Base-by-base conservation (phyloP, 2,113 vertebrate genomes). In the Gobius niger region DNA sequence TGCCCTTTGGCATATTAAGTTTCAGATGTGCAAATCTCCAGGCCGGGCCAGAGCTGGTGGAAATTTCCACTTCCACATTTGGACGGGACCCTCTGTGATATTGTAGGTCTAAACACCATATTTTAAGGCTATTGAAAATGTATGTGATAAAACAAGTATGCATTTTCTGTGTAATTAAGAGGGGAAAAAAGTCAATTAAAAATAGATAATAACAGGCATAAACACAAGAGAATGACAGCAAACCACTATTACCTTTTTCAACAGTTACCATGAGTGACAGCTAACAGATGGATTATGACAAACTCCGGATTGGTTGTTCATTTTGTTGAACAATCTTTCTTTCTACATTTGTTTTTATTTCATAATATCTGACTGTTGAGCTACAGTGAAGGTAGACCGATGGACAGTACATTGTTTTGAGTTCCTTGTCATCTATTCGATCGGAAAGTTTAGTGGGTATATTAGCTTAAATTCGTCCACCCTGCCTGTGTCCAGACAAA, bases 11-110 rank as follows among this genome's bases (percentile, higher is more conserved):
- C 82, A 89, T 90, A 90, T 90, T 89, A 86, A 74, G 83, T 92
- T 92, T 92, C 91, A 91, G 73, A 88, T 88, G 85, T 85, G 85
- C 84, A 85, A 82, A 82, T 75, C 77, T 85, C 70, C 76, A 50
- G 70, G 70, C 67, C 50, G 18, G 78, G 79, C 81, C 53, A 44
- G 51, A 65, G 71, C 87, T 75, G 81, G 91, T 92, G 92, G 91
- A 93, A 93, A 92, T 91, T 92, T 93, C 92, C 92, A 91, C 88
- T 87, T 89, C 82, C 24, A 83, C 69, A 79, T 75, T 83, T 53
- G 51, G 76, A 79, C 62, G 80, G 80, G 66, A 65, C 75, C 72
- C 73, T 81, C 76, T 85, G 67, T 51, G 56, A 62, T 60, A 24
- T 44, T 75, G 67, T 70, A 52, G 65, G 53, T 59, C 18, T 41